Evolutionary conservation across 2,888 invertebrate genomes (phyloP).

Genomic region (Trissoscelio sp.): DNA sequence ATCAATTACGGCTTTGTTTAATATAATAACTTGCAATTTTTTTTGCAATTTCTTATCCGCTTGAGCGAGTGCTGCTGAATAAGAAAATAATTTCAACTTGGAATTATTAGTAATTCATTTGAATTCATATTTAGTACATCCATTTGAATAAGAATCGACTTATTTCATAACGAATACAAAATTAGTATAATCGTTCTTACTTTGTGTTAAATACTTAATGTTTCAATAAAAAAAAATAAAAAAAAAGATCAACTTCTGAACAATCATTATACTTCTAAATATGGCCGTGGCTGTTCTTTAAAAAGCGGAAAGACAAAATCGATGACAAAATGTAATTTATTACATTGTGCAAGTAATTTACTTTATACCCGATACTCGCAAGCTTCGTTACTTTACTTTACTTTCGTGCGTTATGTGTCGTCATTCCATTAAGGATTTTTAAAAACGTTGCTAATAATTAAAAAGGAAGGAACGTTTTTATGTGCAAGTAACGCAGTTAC

Average conservation of each 20-base stretch:
- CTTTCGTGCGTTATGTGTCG: slow-evolving; percentile 24
- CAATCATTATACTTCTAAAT: slow-evolving; percentile 49
- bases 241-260: neutral
- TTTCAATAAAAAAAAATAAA: too few species aligned
- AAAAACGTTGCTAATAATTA: slow-evolving; percentile 22
- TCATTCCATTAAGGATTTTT: slow-evolving; percentile 30
- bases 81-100: too few species aligned
- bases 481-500: slow-evolving; percentile 2
- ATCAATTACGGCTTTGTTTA: slow-evolving; percentile 46
- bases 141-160: too few species aligned
- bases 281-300: slow-evolving; percentile 47
- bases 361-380: slow-evolving; percentile 43
- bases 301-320: slow-evolving; percentile 50
- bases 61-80: too few species aligned
- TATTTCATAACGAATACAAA: too few species aligned
- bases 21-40: slow-evolving; percentile 7
- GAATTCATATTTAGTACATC: too few species aligned
- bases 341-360: slow-evolving; percentile 42
- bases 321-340: slow-evolving; percentile 54
- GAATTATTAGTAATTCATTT: too few species aligned
- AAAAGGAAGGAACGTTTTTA: neutral
- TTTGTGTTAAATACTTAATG: too few species aligned
- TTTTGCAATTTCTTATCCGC: too few species aligned
- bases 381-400: slow-evolving; percentile 39
- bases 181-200: too few species aligned